These are phyloP conservation scores for Tachysurus fulvidraco DNA, from an alignment of 2,113 vertebrate species.

Conservation along the genomic window DNA sequence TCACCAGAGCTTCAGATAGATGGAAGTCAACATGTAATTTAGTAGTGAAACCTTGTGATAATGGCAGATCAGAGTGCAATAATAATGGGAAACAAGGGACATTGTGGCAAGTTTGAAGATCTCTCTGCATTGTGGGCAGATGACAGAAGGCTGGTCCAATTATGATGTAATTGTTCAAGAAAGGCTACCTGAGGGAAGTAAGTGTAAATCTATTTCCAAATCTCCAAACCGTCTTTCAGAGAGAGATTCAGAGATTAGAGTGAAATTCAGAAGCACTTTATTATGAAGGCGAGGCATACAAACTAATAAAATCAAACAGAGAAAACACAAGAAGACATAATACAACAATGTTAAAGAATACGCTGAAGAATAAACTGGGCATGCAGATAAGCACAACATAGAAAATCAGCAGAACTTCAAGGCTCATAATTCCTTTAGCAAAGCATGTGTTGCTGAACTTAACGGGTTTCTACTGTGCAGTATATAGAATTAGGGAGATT, in stretches of 20 bases:
- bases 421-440: neutral
- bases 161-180: neutral
- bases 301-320: neutral
- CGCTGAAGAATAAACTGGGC: neutral
- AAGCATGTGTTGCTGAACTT: neutral
- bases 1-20: neutral
- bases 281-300: neutral
- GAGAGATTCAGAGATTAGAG: too few species aligned
- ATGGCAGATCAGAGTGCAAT: neutral
- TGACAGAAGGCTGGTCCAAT: neutral
- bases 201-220: neutral
- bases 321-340: neutral
- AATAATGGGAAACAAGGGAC: neutral
- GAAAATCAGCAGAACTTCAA: neutral
- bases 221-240: neutral
- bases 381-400: neutral
- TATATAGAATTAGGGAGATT: neutral
- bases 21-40: neutral
- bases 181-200: neutral
- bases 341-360: neutral
- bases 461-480: neutral
- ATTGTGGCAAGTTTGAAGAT: neutral
- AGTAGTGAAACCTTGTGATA: neutral
- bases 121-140: neutral
- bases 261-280: neutral